Conservation (phyloP, 2,797 vertebrate genomes). For the Sebastes elongatus region DNA sequence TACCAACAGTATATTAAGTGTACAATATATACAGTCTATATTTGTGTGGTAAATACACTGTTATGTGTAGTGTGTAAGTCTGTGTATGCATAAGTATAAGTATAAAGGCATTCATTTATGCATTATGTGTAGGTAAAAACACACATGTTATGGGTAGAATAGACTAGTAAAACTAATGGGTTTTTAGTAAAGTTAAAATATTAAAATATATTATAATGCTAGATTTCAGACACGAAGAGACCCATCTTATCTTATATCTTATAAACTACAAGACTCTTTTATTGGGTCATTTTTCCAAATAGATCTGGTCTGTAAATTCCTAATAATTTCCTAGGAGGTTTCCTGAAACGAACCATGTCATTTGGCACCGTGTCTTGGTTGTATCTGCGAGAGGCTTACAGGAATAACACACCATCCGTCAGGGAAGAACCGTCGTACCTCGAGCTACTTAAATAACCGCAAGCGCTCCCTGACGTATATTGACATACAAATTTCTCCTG, state of each 20-base stretch:
- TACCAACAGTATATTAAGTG: not conserved
- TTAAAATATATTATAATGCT: not conserved
- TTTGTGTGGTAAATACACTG: not conserved
- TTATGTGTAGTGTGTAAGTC: not conserved
- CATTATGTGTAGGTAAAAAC: not conserved
- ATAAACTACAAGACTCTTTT: not conserved
- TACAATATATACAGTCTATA: not conserved
- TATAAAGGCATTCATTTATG: not conserved
- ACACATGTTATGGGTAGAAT: not conserved
- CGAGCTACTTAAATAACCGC: constrained; percentile 31
- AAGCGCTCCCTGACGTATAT: constrained; percentile 54
- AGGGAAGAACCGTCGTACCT: constrained; percentile 8
- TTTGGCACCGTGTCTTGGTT: not conserved
- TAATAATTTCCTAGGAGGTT: not conserved
- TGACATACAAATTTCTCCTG: constrained; percentile 68
- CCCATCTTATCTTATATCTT: not conserved
- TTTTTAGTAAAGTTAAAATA: not conserved
- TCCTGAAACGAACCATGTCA: not conserved
- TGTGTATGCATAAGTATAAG: not conserved
- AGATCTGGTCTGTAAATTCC: not conserved
- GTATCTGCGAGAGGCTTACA: not conserved
- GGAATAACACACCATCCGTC: constrained; percentile 16
- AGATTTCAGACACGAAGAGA: not conserved
- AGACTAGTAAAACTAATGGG: not conserved
- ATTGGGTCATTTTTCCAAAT: not conserved